These are phyloP conservation scores for Pseudorectes ferrugineus DNA, from an alignment of 2,113 vertebrate species.

Conservation along the genomic window DNA sequence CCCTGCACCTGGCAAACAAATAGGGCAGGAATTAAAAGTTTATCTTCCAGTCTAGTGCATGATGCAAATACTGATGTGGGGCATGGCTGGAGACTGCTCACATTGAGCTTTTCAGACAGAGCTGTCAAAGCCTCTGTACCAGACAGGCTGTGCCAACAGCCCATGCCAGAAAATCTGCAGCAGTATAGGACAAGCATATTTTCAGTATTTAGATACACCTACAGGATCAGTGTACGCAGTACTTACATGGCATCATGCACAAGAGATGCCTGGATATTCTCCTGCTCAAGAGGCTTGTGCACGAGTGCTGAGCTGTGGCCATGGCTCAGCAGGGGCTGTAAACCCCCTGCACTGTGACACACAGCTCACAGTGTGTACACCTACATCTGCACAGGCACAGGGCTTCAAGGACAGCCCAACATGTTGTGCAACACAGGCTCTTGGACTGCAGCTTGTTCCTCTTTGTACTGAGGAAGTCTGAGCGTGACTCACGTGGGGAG, in stretches of 20 bases:
- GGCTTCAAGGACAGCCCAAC: not conserved
- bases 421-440: not conserved
- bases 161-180: not conserved
- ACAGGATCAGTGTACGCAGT: not conserved
- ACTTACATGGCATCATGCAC: not conserved
- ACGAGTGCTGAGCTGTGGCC: not conserved
- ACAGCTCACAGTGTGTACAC: not conserved
- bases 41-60: not conserved
- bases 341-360: accelerated
- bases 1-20: not conserved
- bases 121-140: not conserved
- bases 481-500: not conserved
- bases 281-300: not conserved
- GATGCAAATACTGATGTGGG: not conserved
- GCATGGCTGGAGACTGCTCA: not conserved
- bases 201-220: not conserved
- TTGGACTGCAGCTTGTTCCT: not conserved
- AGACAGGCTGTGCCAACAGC: not conserved
- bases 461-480: not conserved
- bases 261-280: not conserved
- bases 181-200: not conserved
- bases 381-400: accelerated
- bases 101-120: not conserved
- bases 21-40: not conserved
- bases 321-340: accelerated